Conservation (phyloP, 2,888 invertebrate genomes). For the Maniola hyperantus region DNA sequence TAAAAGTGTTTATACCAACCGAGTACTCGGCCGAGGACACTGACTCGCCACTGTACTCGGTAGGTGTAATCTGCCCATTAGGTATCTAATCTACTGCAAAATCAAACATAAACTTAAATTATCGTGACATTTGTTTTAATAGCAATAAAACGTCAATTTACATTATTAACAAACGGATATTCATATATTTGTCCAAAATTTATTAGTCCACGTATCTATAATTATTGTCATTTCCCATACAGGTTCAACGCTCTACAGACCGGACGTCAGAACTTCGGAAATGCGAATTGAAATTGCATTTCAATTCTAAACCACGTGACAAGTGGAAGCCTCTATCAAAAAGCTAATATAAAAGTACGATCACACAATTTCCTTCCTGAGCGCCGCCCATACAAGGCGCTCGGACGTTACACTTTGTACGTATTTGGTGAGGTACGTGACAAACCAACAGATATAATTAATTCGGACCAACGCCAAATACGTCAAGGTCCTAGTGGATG, state of each 20-base stretch:
- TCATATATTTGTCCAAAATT: constrained; percentile 7
- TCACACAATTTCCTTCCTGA: constrained; percentile 76
- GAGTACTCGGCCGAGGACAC: too few species aligned
- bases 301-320: constrained; percentile 53
- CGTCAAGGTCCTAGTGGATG: constrained; percentile 54
- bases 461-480: constrained; percentile 74
- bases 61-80: too few species aligned
- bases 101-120: too few species aligned
- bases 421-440: constrained; percentile 78
- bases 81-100: too few species aligned
- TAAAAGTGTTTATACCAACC: too few species aligned
- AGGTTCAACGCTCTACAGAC: constrained; percentile 62
- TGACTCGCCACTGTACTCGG: too few species aligned
- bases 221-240: constrained; percentile 15
- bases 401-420: constrained; percentile 55
- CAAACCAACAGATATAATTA: constrained; percentile 69
- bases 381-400: constrained; percentile 63
- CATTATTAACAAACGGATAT: constrained; percentile 15
- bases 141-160: constrained; percentile 2
- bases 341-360: constrained; percentile 57
- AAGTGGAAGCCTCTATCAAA: constrained; percentile 44
- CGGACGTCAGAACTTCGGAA: constrained; percentile 61
- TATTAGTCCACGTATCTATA: constrained; percentile 1
- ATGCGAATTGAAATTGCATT: constrained; percentile 69
- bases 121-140: not conserved